phyloP scores from a whole-genome alignment of 2,888 invertebrate species.

The Hirtodrosophila confusa region DNA sequence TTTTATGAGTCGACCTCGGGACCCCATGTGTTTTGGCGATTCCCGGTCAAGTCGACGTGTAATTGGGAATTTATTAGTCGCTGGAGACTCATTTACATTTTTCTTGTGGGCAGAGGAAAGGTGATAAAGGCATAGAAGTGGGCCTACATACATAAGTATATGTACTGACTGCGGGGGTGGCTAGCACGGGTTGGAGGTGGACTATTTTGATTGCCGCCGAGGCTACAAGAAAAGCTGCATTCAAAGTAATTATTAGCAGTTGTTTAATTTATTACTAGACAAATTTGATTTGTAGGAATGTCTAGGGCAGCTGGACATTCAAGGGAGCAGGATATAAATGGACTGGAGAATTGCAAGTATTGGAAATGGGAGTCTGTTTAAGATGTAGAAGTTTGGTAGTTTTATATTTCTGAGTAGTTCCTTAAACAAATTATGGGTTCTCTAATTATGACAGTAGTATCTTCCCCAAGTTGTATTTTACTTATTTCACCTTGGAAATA shows the following conservation, averaged over 20 bases:
- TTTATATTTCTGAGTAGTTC: not conserved
- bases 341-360: not conserved
- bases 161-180: not conserved
- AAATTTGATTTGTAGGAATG: slow-evolving; percentile 65
- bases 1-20: slow-evolving; percentile 60
- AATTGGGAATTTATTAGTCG: slow-evolving; percentile 82
- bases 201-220: slow-evolving; percentile 42
- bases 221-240: slow-evolving; percentile 24
- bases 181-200: slow-evolving; percentile 13
- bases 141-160: not conserved
- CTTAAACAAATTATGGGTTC: too few species aligned
- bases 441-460: too few species aligned
- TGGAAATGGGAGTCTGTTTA: not conserved
- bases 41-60: slow-evolving; percentile 65
- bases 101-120: slow-evolving; percentile 37
- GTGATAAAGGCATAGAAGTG: slow-evolving; percentile 7
- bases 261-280: slow-evolving; percentile 70
- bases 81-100: slow-evolving; percentile 81
- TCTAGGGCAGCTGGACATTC: not conserved
- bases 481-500: too few species aligned
- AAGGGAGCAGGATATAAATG: slow-evolving; percentile 11
- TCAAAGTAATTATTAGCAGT: slow-evolving; percentile 71
- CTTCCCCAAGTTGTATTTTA: too few species aligned
- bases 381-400: not conserved
- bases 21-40: slow-evolving; percentile 45